Base-by-base conservation (phyloP, 2,797 vertebrate species). In the Cuculus canorus region DNA sequence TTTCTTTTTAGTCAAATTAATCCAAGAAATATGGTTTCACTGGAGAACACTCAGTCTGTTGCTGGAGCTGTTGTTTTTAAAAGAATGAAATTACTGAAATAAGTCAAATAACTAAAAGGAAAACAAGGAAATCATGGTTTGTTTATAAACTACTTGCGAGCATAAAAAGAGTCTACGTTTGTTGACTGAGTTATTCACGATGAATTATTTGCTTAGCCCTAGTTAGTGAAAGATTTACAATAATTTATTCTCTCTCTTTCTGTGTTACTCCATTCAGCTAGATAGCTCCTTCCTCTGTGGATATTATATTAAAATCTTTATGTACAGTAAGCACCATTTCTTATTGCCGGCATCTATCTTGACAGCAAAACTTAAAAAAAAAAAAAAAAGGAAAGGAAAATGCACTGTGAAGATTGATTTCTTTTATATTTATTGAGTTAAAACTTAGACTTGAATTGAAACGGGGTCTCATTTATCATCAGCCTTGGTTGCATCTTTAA, bases 391-490 rank as follows among this genome's bases (percentile, higher is more conserved):
- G 22, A 83, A 82, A 39, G 57, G 33, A 77, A 81, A 93, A 88
- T 63, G 52, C 60, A 72, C 68, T 22, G 12, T 52, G 72, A 78
- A 82, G 95, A 96, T 96, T 81, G 92, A 96, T 97, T 97, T 95
- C 71, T 96, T 94, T 94, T 96, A 32, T 96, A 92, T 95, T 96
- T 97, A 96, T 96, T 90, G 94, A 97, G 95, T 93, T 96, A 93
- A 95, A 94, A 79, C 77, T 64, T 91, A 64, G 87, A 72, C 90
- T 71, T 32, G 32, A 96, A 75, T 73, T 88, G 88, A 94, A 97
- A 59, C 30, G 5, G 54, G 78, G 63, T 50, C 85, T 94, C 92
- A 93, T 97, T 97, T 97, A 90, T 97, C 96, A 98, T 94, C 85
- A 95, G 94, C 53, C 72, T 91, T 88, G 70, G 92, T 85, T 81